Evolutionary conservation across 2,888 invertebrate species (phyloP).

Genomic region (Masnerella sp.): DNA sequence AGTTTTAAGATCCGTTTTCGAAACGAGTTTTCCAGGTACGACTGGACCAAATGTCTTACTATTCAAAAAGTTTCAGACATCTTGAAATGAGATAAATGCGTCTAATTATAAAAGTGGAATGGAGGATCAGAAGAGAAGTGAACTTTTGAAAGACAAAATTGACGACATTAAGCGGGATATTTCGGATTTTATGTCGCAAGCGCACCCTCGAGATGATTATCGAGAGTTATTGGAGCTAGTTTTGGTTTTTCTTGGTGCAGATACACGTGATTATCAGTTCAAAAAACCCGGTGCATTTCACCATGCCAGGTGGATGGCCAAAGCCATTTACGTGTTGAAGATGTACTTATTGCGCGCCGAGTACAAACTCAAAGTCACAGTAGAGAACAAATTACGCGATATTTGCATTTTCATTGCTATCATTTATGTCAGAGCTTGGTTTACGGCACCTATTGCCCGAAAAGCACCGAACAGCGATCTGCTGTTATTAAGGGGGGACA

Average conservation of each 20-base stretch:
- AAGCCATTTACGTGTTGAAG: slow-evolving; percentile 64
- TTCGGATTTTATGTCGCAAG: slow-evolving; percentile 4
- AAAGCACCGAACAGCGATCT: slow-evolving; percentile 8
- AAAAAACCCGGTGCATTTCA: slow-evolving; percentile 44
- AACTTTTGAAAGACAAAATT: slow-evolving; percentile 29
- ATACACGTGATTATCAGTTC: slow-evolving; percentile 15
- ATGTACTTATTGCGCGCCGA: slow-evolving; percentile 61
- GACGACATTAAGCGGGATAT: slow-evolving; percentile 14
- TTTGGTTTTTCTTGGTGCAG: slow-evolving; percentile 31
- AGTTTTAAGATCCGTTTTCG: slow-evolving; percentile 37
- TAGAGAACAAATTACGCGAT: slow-evolving; percentile 38
- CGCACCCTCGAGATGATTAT: slow-evolving; percentile 58
- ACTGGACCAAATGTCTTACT: slow-evolving; percentile 31
- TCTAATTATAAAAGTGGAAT: slow-evolving; percentile 25
- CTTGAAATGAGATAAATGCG: slow-evolving; percentile 22
- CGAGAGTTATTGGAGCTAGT: slow-evolving; percentile 59
- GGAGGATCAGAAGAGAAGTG: slow-evolving; percentile 25
- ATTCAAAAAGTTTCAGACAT: slow-evolving; percentile 27
- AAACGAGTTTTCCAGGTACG: slow-evolving; percentile 18
- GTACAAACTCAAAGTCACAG: slow-evolving; percentile 2
- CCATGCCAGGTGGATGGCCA: slow-evolving; percentile 65
- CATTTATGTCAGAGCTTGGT: slow-evolving; percentile 59
- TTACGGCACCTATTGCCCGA: slow-evolving; percentile 21
- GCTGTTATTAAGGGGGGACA: too few relatives aligned
- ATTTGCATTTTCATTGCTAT: slow-evolving; percentile 59